Conservation (phyloP, 2,797 vertebrate species). For the Limnodromus scolopaceus region DNA sequence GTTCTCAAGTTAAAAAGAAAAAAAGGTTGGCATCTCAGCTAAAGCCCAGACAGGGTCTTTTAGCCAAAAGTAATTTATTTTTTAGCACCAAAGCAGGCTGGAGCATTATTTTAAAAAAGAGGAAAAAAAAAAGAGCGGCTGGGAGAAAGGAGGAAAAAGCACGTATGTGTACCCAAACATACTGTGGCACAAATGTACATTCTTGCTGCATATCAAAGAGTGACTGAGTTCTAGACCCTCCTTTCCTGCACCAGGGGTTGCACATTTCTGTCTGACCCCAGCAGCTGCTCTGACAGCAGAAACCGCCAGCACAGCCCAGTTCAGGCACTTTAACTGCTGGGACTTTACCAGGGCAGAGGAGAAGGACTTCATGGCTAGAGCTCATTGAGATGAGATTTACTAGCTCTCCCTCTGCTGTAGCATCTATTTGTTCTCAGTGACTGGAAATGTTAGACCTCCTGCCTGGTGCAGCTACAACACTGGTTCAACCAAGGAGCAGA, state of each 20-base stretch:
- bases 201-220: neutral
- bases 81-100: neutral
- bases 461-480: neutral
- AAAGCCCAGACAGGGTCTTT: neutral
- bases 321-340: neutral
- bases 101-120: neutral
- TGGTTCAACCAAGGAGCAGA: neutral
- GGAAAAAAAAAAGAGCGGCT: accelerated
- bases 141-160: neutral
- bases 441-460: neutral
- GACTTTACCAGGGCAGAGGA: neutral
- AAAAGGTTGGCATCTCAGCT: neutral
- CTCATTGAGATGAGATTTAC: neutral
- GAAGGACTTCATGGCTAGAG: neutral
- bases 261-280: neutral
- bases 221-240: neutral
- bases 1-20: neutral
- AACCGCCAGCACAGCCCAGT: neutral
- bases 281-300: neutral
- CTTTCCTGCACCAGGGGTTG: neutral
- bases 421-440: neutral
- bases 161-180: neutral
- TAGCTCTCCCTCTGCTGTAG: neutral
- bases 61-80: neutral
- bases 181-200: neutral